A percentile compares a stretch with the other conserved stretches of the same genome.
Conservation (phyloP, 2,113 vertebrate genomes). For the Triplophysa tibetana region DNA sequence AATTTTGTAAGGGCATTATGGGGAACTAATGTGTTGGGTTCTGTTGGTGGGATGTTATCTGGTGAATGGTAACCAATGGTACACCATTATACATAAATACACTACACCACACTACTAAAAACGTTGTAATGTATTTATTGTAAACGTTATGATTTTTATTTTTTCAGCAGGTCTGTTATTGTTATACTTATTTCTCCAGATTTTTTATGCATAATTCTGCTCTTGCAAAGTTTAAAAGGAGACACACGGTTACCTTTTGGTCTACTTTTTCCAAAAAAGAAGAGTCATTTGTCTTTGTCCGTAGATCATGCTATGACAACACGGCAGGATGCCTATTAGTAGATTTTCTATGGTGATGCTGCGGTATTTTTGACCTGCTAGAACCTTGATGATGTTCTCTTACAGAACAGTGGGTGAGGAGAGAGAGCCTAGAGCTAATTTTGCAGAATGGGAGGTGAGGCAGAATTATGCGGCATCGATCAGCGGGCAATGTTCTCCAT, state of each 20-base stretch:
- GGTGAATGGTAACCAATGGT: too few species aligned
- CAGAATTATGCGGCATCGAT: conserved; percentile 35
- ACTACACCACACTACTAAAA: too few species aligned
- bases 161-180: too few species aligned
- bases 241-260: neutral
- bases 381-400: neutral
- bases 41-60: too few species aligned
- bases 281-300: conserved; percentile 27
- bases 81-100: too few species aligned
- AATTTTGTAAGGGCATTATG: too few species aligned
- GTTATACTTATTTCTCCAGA: neutral
- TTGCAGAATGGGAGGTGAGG: conserved; percentile 5
- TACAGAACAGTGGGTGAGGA: neutral
- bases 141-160: too few species aligned
- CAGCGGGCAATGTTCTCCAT: neutral
- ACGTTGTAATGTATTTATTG: too few species aligned
- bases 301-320: conserved; percentile 20
- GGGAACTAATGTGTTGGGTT: too few species aligned
- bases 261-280: neutral
- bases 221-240: neutral
- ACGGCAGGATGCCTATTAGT: conserved; percentile 34
- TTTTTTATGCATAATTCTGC: neutral
- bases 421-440: conserved; percentile 25
- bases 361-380: neutral
- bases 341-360: neutral